A percentile compares a stretch with the other conserved stretches of the same genome.
phyloP scores from a whole-genome alignment of 2,888 invertebrate species.

The Drosophila neonasuta region DNA sequence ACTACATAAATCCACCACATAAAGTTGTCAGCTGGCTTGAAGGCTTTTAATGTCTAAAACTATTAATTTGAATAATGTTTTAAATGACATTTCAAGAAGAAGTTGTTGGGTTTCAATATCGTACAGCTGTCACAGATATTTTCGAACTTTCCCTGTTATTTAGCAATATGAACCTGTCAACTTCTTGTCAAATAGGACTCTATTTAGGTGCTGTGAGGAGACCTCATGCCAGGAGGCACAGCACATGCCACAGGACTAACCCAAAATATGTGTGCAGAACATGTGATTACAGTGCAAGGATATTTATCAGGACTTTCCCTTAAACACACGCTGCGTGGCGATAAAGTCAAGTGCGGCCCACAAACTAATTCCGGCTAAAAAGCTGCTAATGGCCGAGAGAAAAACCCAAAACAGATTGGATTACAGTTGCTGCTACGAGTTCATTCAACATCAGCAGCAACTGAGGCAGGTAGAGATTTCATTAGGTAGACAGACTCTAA shows the following conservation, averaged over 20 bases:
- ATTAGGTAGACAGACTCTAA: slow-evolving; percentile 24
- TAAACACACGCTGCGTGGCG: slow-evolving; percentile 49
- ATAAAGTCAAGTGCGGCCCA: slow-evolving; percentile 67
- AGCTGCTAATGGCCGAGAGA: slow-evolving; percentile 60
- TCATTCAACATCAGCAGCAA: slow-evolving; percentile 58
- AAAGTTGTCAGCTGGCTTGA: background rate
- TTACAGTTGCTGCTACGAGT: slow-evolving; percentile 58
- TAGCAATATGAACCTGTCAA: slow-evolving; percentile 30
- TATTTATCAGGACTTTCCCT: slow-evolving; percentile 58
- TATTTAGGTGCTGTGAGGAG: background rate
- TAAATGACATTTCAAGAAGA: background rate
- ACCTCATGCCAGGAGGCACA: slow-evolving; percentile 48
- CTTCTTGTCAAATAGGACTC: background rate
- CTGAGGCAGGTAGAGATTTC: slow-evolving; percentile 59
- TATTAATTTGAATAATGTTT: background rate
- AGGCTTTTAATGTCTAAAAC: background rate
- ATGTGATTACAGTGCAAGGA: slow-evolving; percentile 31
- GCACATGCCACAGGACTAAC: slow-evolving; percentile 62
- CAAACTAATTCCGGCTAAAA: slow-evolving; percentile 64
- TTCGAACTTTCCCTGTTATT: background rate
- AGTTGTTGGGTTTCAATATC: too few species aligned
- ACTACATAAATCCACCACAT: background rate
- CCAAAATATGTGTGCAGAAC: slow-evolving; percentile 48
- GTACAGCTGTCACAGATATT: background rate
- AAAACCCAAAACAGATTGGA: slow-evolving; percentile 35